A percentile compares a stretch with the other conserved stretches of the same genome.
These are phyloP conservation scores for Pollenia amentaria DNA, from an alignment of 2,888 invertebrate genomes.

Conservation along the genomic window DNA sequence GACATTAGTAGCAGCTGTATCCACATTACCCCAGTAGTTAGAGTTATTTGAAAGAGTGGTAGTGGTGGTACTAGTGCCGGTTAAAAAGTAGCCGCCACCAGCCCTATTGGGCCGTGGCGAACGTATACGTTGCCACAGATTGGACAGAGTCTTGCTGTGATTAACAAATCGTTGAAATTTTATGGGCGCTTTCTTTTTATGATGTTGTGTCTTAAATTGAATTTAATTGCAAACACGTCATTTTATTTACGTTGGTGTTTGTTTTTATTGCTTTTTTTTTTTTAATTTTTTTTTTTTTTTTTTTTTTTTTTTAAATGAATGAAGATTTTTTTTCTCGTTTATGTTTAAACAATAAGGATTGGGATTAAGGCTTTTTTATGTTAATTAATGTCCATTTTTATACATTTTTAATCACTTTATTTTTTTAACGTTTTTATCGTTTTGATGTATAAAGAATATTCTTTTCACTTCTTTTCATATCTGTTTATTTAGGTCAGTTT, in stretches of 20 bases:
- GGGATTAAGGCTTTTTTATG: conserved; percentile 48
- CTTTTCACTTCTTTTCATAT: not conserved
- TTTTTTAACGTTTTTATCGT: not conserved
- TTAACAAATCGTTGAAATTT: conserved; percentile 27
- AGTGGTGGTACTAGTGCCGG: conserved; percentile 76
- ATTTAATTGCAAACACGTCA: conserved; percentile 3
- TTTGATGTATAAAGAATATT: not conserved
- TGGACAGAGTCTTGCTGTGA: conserved; percentile 80
- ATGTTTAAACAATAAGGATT: not conserved
- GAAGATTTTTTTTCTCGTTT: not conserved
- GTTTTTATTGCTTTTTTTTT: not conserved
- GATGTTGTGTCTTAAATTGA: not conserved
- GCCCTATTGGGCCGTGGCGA: conserved; percentile 85
- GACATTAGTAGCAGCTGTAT: conserved; percentile 71
- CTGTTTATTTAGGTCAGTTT: conserved; percentile 7
- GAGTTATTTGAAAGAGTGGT: conserved; percentile 50
- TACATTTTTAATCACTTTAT: conserved; percentile 57
- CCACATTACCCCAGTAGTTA: conserved; percentile 78
- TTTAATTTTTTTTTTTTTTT: not conserved
- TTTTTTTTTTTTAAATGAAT: not conserved
- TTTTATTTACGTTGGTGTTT: not conserved
- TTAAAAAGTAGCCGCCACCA: conserved; percentile 84
- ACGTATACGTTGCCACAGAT: conserved; percentile 84
- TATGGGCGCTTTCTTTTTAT: not conserved
- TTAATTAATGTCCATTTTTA: conserved; percentile 50